A percentile compares a stretch with the other conserved stretches of the same genome.
Evolutionary conservation across 2,888 invertebrate species (phyloP).

Genomic region (Alloplasta piceator): DNA sequence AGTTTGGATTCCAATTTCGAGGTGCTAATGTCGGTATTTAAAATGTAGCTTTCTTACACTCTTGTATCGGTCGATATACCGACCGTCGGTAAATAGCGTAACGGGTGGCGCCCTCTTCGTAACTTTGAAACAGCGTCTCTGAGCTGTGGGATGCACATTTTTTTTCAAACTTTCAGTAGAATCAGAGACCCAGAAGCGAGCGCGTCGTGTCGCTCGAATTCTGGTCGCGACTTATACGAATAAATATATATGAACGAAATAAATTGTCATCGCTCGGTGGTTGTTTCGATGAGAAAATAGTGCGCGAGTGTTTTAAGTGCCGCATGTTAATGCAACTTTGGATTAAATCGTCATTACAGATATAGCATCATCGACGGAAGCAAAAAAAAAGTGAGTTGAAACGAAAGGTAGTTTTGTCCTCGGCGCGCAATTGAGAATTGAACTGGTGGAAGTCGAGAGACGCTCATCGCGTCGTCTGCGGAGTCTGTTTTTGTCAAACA

Average conservation of each 20-base stretch:
- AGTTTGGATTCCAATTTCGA: too few relatives aligned
- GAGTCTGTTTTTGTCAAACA: slow-evolving; percentile 42
- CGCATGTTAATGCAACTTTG: slow-evolving; percentile 30
- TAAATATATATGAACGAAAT: background rate
- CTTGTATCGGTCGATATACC: too few relatives aligned
- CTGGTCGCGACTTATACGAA: slow-evolving; percentile 5
- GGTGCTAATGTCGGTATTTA: too few relatives aligned
- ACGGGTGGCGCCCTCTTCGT: slow-evolving; percentile 26
- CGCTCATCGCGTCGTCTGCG: slow-evolving; percentile 30
- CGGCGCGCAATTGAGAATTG: slow-evolving; percentile 33
- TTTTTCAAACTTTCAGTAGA: slow-evolving; percentile 52
- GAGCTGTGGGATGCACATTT: slow-evolving; percentile 26
- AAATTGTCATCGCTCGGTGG: background rate
- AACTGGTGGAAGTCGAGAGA: slow-evolving; percentile 25
- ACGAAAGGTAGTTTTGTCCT: background rate
- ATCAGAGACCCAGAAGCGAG: slow-evolving; percentile 53
- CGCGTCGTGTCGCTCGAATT: slow-evolving; percentile 46
- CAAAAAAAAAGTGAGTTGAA: slow-evolving; percentile 14
- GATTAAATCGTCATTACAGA: slow-evolving; percentile 45
- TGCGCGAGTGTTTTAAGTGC: slow-evolving; percentile 34
- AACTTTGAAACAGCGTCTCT: background rate
- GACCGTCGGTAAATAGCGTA: too few relatives aligned
- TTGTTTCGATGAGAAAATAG: background rate
- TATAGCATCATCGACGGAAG: background rate
- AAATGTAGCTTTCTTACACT: too few relatives aligned